phyloP scores from a whole-genome alignment of 2,113 vertebrate species.

The Tapirus terrestris region DNA sequence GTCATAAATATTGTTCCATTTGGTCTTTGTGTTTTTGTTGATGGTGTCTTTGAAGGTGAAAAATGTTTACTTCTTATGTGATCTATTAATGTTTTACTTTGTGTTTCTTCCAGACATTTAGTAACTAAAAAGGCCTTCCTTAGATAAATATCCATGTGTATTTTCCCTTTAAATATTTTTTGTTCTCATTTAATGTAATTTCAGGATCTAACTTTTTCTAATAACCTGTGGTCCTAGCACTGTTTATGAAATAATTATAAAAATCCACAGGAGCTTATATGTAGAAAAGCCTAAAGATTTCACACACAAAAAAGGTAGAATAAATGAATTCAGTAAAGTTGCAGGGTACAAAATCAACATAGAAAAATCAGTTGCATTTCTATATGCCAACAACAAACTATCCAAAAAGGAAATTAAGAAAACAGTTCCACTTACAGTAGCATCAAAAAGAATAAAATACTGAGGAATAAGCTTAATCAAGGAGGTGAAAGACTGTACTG shows the following conservation, averaged over 20 bases:
- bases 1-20: neutral
- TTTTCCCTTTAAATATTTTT: neutral
- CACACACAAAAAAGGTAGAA: neutral
- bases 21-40: neutral
- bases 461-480: neutral
- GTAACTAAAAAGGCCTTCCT: neutral
- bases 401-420: neutral
- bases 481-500: neutral
- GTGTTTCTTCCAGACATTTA: neutral
- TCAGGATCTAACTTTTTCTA: neutral
- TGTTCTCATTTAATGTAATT: neutral
- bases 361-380: neutral
- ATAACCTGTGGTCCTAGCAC: neutral
- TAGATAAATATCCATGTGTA: neutral
- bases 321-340: neutral
- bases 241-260: constrained; percentile 20
- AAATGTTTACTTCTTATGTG: neutral
- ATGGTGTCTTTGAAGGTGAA: neutral
- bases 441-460: neutral
- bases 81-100: neutral
- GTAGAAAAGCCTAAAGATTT: neutral
- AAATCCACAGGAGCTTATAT: neutral
- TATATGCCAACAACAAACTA: neutral
- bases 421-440: neutral
- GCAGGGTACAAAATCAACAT: neutral